These are phyloP conservation scores for Zeugodacus cucurbitae DNA, from an alignment of 1,140 invertebrate genomes.

Conservation along the genomic window DNA sequence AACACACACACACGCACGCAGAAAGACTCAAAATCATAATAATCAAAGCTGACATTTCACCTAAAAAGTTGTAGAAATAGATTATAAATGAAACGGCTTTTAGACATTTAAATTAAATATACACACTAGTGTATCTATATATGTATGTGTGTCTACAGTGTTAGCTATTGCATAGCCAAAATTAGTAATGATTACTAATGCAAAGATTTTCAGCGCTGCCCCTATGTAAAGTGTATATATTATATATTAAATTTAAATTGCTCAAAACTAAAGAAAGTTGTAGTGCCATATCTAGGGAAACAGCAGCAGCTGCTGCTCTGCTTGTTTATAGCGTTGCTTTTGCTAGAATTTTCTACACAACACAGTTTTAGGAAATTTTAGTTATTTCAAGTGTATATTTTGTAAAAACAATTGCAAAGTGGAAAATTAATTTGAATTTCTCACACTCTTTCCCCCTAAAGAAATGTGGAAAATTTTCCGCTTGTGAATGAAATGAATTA, in stretches of 20 bases:
- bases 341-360: background rate
- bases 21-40: background rate
- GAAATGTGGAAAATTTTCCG: background rate
- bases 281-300: background rate
- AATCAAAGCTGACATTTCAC: background rate
- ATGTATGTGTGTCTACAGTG: background rate
- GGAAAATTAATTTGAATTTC: background rate
- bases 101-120: background rate
- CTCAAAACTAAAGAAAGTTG: background rate
- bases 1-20: background rate
- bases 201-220: background rate
- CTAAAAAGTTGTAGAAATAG: background rate
- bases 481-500: background rate
- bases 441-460: background rate
- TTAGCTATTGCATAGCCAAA: background rate
- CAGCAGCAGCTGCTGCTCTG: background rate
- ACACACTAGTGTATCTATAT: no score
- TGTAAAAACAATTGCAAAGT: background rate
- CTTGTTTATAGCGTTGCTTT: background rate
- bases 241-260: background rate
- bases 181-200: conserved; percentile 18
- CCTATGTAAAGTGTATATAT: no score
- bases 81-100: background rate
- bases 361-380: background rate
- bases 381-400: background rate